Percentiles rank a stretch among this genome's conserved stretches.
Evolutionary conservation across 2,113 vertebrate species (phyloP).

Genomic region (Corythaeola cristata): DNA sequence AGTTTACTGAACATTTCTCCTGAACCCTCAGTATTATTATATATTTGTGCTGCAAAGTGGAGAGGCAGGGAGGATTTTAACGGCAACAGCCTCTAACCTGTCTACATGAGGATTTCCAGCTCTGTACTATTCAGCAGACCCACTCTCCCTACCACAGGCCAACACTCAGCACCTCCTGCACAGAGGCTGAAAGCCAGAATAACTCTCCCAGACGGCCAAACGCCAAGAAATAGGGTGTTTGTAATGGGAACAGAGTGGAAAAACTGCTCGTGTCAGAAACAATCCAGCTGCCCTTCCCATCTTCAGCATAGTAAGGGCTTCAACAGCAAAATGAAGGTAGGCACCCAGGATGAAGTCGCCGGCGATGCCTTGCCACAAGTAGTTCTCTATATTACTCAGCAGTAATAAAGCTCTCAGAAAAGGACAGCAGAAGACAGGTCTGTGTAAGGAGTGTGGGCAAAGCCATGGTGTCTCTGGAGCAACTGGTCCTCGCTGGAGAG

Average conservation of each 20-base stretch:
- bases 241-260: conserved; percentile 2
- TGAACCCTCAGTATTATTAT: not conserved
- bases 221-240: not conserved
- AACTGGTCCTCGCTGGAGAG: not conserved
- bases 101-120: not conserved
- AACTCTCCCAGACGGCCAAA: not conserved
- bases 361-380: accelerated
- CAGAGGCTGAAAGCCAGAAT: not conserved
- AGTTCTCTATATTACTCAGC: not conserved
- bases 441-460: not conserved
- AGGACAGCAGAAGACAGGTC: not conserved
- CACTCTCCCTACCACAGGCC: not conserved
- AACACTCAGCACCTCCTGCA: not conserved
- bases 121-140: not conserved
- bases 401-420: not conserved
- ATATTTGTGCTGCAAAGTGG: not conserved
- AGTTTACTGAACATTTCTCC: not conserved
- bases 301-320: not conserved
- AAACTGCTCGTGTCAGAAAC: conserved; percentile 20
- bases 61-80: not conserved
- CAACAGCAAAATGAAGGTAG: not conserved
- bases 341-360: accelerated
- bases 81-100: conserved; percentile 5
- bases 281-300: not conserved
- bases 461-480: not conserved